Percentiles rank a stretch among this genome's conserved stretches.
phyloP scores from a whole-genome alignment of 2,888 invertebrate genomes.

The Megastigmus dorsalis region DNA sequence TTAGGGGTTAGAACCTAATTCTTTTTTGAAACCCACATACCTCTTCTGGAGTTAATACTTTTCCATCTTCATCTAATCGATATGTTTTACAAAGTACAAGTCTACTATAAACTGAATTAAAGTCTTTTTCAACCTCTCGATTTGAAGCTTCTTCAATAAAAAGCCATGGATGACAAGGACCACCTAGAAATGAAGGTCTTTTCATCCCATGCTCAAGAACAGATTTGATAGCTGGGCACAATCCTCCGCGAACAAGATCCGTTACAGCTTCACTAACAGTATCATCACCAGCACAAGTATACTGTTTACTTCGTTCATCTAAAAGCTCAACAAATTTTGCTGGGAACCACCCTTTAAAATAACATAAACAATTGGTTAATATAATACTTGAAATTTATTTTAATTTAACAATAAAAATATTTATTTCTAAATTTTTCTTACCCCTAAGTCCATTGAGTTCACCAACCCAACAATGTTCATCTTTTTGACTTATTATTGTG shows the following conservation, averaged over 20 bases:
- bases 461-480: conserved; percentile 99
- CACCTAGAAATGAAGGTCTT: conserved; percentile 89
- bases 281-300: conserved; percentile 96
- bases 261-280: conserved; percentile 97
- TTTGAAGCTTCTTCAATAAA: conserved; percentile 98
- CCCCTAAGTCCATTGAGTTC: conserved; percentile 94
- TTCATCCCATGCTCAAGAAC: conserved; percentile 97
- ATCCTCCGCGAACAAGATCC: conserved; percentile 94
- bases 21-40: no score
- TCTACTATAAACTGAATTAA: conserved; percentile 97
- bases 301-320: conserved; percentile 95
- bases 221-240: conserved; percentile 95
- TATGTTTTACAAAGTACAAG: conserved; percentile 98
- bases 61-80: conserved; percentile 98
- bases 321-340: conserved; percentile 96
- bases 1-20: no score
- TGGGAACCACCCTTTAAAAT: conserved; percentile 91
- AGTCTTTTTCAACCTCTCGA: conserved; percentile 97
- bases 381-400: conserved; percentile 20
- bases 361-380: no score
- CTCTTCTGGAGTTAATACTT: conserved; percentile 98
- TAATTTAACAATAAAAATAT: neutral
- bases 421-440: conserved; percentile 58
- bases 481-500: conserved; percentile 96
- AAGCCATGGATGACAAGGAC: conserved; percentile 98